Conservation (phyloP, 53 echinoderm and acorn worm species). For the Pentamera pediparva region DNA sequence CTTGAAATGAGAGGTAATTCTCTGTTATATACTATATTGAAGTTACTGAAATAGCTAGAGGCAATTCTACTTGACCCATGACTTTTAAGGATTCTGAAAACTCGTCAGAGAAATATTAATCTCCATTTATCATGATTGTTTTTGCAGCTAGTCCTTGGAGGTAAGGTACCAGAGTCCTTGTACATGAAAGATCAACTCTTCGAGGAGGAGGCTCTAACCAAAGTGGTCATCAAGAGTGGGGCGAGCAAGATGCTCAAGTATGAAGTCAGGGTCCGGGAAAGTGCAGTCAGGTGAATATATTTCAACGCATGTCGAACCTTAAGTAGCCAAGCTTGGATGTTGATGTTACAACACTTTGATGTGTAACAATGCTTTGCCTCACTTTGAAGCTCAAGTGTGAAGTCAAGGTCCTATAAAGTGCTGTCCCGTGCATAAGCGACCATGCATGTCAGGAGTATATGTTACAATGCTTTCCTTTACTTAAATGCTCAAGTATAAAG, state of each 20-base stretch:
- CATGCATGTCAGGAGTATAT: too few species aligned
- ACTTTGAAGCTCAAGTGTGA: too few species aligned
- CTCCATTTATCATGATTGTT: not conserved
- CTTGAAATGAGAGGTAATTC: not conserved
- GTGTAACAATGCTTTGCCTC: too few species aligned
- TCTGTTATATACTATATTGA: too few species aligned
- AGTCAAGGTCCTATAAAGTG: too few species aligned
- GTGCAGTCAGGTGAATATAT: constrained; percentile 11
- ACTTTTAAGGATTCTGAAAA: not conserved
- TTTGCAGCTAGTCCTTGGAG: constrained; percentile 41
- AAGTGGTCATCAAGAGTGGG: constrained; percentile 5
- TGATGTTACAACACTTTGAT: not conserved
- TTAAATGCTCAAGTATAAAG: too few species aligned
- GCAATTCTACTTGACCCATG: too few species aligned
- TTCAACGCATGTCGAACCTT: not conserved
- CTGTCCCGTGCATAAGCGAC: too few species aligned
- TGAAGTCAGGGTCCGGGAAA: constrained; percentile 17
- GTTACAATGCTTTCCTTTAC: too few species aligned
- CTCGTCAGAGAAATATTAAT: not conserved
- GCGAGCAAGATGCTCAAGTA: not conserved
- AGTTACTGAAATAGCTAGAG: too few species aligned
- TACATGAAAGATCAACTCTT: constrained; percentile 53
- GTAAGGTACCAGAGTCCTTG: constrained; percentile 57
- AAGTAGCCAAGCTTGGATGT: not conserved
- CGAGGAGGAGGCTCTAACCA: constrained; percentile 41